A percentile compares a stretch with the other conserved stretches of the same genome.
phyloP scores from a whole-genome alignment of 2,888 invertebrate genomes.

The Tethea ocularis region DNA sequence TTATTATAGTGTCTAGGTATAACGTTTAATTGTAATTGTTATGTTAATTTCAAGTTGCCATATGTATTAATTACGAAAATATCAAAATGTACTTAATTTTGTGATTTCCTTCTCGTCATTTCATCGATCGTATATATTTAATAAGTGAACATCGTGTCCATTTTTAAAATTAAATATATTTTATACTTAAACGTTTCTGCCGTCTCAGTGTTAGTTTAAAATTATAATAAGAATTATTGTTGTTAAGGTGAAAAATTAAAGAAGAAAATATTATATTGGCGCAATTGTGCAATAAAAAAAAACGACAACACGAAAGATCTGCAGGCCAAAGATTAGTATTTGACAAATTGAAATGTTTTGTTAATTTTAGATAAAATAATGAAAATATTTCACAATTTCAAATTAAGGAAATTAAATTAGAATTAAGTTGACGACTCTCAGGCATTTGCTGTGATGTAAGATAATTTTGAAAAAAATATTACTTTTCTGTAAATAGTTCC shows the following conservation, averaged over 20 bases:
- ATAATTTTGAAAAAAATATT: constrained; percentile 46
- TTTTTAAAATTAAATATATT: constrained; percentile 17
- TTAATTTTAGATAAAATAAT: constrained; percentile 41
- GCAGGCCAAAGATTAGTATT: constrained; percentile 80
- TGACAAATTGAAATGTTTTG: constrained; percentile 47
- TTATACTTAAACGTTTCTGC: constrained; percentile 23
- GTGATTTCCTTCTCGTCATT: constrained; percentile 28
- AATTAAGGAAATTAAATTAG: constrained; percentile 38
- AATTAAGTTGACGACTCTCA: constrained; percentile 76
- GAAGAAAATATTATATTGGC: constrained; percentile 45
- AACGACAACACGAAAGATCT: constrained; percentile 71
- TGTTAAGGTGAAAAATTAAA: constrained; percentile 15
- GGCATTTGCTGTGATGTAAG: constrained; percentile 81
- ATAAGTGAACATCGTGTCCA: constrained; percentile 19
- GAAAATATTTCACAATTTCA: constrained; percentile 62
- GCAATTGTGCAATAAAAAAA: constrained; percentile 64
- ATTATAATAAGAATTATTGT: constrained; percentile 31
- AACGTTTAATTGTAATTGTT: constrained; percentile 42
- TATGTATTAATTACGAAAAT: constrained; percentile 61
- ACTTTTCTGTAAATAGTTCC: constrained; percentile 49
- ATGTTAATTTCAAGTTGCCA: constrained; percentile 72
- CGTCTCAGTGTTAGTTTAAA: constrained; percentile 64
- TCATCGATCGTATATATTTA: constrained; percentile 14
- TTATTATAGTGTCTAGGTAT: constrained; percentile 44
- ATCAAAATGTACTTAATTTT: constrained; percentile 73